Evolutionary conservation across 1,140 invertebrate genomes (phyloP), one percentile per base, ranked within the genome.

Genomic region (Chironomus striatipennis): DNA sequence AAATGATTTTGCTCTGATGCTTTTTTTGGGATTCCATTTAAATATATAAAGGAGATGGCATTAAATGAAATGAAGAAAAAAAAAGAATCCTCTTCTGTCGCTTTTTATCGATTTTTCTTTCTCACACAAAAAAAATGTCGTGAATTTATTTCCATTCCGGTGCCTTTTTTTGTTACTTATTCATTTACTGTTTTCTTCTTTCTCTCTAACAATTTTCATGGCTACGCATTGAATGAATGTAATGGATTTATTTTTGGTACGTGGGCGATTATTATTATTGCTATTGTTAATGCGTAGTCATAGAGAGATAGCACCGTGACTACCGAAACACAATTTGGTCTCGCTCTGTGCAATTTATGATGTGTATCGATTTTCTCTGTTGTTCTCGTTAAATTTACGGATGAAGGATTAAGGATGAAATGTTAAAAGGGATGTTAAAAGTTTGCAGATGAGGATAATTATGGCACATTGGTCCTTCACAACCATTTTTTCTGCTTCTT

Each of bases 1-100:
- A 18, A 20, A 70, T 70, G 24, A 2, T 34, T 34, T 9, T 70
- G 17, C 10, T 20, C 20, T 70, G 17, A 20, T 70, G 65, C 20
- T 70, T 70, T 70, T 18, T 70, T 70, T 70, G 65, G 65, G 65
- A 70, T 70, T 70, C 17, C 65, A 70, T 70, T 70, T 70, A 70
- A 70, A 21, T 70, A 21, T 17, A 70, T 21, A 70, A 20, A 70
- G 20, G 18, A 20, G 6, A 21, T 18, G 9, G 65, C 17, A 18
- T 20, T 17, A 70, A 18, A 21, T 70, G 65, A 17, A 18, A n/a
- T n/a, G n/a, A n/a, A n/a, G n/a, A n/a, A n/a, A n/a, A n/a, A n/a
- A n/a, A n/a, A n/a, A n/a, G n/a, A 15, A 18, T 70, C 18, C 20
- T 70, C 18, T 70, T 70, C 20, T 18, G 15, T 70, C 47, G 65